phyloP scores from a whole-genome alignment of 35 echinoderm and acorn worm species.

The Apostichopus parvimensis region DNA sequence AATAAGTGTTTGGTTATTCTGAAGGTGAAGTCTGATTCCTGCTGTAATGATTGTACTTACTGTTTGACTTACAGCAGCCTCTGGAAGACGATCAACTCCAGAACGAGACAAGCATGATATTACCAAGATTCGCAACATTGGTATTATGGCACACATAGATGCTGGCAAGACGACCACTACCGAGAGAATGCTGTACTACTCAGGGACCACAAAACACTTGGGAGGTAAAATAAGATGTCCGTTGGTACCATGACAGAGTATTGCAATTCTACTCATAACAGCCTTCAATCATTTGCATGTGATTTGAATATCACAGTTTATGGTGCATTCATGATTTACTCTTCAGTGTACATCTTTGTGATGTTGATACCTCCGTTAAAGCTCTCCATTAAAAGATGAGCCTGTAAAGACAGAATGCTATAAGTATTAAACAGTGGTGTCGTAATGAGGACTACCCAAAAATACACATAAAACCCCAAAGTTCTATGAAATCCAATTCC shows the following conservation, averaged over 20 bases:
- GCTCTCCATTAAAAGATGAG: too few species aligned
- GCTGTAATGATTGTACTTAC: neutral
- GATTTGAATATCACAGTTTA: neutral
- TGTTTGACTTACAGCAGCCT: neutral
- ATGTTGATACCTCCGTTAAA: too few species aligned
- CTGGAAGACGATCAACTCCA: neutral
- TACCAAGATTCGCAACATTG: conserved; percentile 79
- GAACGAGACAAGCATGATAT: conserved; percentile 28
- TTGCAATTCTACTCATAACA: neutral
- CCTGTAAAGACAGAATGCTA: too few species aligned
- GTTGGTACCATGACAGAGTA: neutral
- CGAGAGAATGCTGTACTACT: conserved; percentile 94
- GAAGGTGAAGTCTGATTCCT: too few species aligned
- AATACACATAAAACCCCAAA: too few species aligned
- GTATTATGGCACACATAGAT: conserved; percentile 99
- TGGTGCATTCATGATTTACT: neutral
- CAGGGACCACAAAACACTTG: conserved; percentile 85
- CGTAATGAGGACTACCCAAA: too few species aligned
- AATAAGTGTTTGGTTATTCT: too few species aligned
- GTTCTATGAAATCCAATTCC: too few species aligned
- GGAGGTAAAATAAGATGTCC: conserved; percentile 64
- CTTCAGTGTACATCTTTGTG: too few species aligned
- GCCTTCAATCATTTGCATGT: neutral
- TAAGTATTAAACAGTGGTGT: too few species aligned
- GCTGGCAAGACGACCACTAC: conserved; percentile 98